These are phyloP conservation scores for Micrasema longulum DNA, from an alignment of 1,140 invertebrate genomes.

Conservation along the genomic window DNA sequence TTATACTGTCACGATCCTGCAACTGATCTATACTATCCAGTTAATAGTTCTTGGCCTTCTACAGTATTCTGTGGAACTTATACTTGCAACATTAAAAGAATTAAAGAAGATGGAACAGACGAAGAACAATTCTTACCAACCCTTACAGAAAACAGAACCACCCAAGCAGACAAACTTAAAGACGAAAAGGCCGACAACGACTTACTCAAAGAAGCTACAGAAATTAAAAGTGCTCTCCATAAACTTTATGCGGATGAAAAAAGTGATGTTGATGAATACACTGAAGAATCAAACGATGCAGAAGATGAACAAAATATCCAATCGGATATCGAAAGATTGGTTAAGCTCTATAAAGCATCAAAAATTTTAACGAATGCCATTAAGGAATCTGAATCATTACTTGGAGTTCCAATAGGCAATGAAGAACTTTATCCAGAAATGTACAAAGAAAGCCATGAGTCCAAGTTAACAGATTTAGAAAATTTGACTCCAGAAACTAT, in stretches of 20 bases:
- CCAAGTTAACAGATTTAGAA: neutral
- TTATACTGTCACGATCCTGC: constrained; percentile 64
- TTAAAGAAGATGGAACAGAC: constrained; percentile 4
- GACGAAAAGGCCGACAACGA: neutral
- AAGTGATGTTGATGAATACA: neutral
- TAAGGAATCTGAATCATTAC: neutral
- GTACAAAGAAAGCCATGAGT: neutral
- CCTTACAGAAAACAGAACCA: neutral
- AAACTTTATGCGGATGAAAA: neutral
- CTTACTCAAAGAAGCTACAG: neutral
- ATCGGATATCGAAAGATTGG: constrained; percentile 9
- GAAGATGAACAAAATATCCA: neutral
- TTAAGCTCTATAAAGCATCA: constrained; percentile 12
- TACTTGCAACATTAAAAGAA: constrained; percentile 57
- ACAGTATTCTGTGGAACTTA: constrained; percentile 64
- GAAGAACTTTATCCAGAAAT: neutral
- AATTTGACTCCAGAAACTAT: constrained; percentile 13
- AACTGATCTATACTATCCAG: constrained; percentile 59
- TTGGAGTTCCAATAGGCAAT: neutral
- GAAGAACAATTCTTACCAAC: neutral
- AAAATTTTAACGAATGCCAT: neutral
- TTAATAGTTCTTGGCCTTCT: constrained; percentile 63
- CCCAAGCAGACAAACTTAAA: neutral
- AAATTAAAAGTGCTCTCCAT: neutral
- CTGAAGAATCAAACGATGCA: neutral